phyloP scores from a whole-genome alignment of 2,888 invertebrate species.

The Campopleginae sp. region DNA sequence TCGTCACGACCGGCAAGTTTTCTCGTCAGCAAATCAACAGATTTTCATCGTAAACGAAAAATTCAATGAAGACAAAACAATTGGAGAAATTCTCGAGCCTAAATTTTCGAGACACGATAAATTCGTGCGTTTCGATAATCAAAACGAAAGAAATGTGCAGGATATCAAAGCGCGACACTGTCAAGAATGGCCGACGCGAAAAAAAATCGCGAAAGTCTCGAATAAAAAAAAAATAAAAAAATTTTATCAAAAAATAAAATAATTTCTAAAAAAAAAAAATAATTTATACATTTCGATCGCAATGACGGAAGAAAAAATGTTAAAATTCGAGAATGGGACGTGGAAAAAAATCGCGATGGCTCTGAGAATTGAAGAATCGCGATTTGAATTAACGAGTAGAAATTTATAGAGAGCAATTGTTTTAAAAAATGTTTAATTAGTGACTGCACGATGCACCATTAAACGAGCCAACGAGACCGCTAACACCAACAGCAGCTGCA shows the following conservation, averaged over 20 bases:
- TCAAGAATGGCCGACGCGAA: background rate
- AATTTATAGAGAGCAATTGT: background rate
- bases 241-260: too few species aligned
- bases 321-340: background rate
- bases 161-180: background rate
- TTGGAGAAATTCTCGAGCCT: background rate
- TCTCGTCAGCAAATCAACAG: background rate
- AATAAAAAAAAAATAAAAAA: background rate
- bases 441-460: slow-evolving; percentile 62
- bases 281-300: background rate
- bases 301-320: background rate
- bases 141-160: background rate
- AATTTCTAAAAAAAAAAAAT: background rate
- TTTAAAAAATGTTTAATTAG: slow-evolving; percentile 24
- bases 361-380: background rate
- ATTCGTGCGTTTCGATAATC: slow-evolving; percentile 5
- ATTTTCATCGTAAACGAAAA: background rate
- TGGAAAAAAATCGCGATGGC: slow-evolving; percentile 26
- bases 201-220: background rate
- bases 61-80: background rate
- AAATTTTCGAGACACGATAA: background rate
- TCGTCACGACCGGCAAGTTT: background rate
- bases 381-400: slow-evolving; percentile 3
- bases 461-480: slow-evolving; percentile 65
- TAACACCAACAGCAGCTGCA: slow-evolving; percentile 66